phyloP scores from a whole-genome alignment of 2,113 vertebrate species.

The Phasianus colchicus region DNA sequence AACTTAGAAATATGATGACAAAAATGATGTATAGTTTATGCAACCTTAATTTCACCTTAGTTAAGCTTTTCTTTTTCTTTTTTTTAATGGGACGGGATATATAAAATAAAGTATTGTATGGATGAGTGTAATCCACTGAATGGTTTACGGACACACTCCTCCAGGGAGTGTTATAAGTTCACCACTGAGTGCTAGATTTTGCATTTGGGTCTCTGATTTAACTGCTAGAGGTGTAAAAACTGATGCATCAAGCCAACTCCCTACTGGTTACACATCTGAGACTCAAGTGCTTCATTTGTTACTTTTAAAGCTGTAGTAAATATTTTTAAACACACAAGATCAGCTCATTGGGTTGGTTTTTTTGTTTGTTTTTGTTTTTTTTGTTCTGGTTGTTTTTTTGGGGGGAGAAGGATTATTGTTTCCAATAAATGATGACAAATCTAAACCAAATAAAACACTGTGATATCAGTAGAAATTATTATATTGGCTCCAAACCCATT shows the following conservation, averaged over 20 bases:
- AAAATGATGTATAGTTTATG: constrained; percentile 39
- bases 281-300: constrained; percentile 52
- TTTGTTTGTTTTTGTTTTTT: neutral
- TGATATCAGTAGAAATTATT: constrained; percentile 3
- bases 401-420: neutral
- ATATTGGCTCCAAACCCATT: constrained; percentile 2
- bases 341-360: fast-evolving
- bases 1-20: constrained; percentile 25
- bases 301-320: constrained; percentile 66
- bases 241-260: constrained; percentile 62
- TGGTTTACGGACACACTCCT: constrained; percentile 72
- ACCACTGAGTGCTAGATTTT: constrained; percentile 71
- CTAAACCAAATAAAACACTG: constrained; percentile 7
- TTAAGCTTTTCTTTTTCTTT: neutral
- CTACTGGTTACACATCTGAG: constrained; percentile 67
- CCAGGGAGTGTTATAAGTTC: constrained; percentile 72
- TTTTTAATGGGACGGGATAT: neutral
- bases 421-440: neutral
- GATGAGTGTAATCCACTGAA: constrained; percentile 65
- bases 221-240: constrained; percentile 73
- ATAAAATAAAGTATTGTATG: constrained; percentile 54
- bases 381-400: no score
- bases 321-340: neutral
- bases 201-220: constrained; percentile 72
- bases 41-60: constrained; percentile 66